phyloP scores from a whole-genome alignment of 2,888 invertebrate species.

The Drosophila paramelanica region DNA sequence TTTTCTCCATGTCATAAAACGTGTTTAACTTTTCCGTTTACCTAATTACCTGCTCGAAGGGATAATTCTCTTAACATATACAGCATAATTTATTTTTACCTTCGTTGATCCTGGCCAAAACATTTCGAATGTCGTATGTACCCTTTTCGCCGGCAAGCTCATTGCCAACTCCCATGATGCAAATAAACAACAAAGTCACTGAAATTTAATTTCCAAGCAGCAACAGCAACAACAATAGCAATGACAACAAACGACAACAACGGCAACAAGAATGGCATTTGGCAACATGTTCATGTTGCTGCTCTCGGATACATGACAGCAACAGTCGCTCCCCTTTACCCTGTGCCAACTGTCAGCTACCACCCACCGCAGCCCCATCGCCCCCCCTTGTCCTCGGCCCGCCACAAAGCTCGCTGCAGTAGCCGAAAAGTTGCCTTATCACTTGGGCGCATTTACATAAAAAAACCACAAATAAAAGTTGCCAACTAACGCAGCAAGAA shows the following conservation, averaged over 20 bases:
- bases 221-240: conserved; percentile 42
- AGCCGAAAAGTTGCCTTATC: conserved; percentile 80
- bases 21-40: conserved; percentile 3
- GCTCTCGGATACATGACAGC: conserved; percentile 73
- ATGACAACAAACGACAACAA: conserved; percentile 31
- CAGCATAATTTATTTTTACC: not conserved
- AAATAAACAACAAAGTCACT: conserved; percentile 81
- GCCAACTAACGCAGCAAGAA: conserved; percentile 77
- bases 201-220: conserved; percentile 74
- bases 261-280: conserved; percentile 60
- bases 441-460: conserved; percentile 81
- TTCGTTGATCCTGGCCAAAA: conserved; percentile 17
- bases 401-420: conserved; percentile 50
- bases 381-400: not conserved
- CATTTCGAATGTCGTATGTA: conserved; percentile 55
- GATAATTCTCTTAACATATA: not conserved
- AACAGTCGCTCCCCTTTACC: conserved; percentile 51
- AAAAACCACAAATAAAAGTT: conserved; percentile 82
- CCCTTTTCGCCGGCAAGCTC: conserved; percentile 45
- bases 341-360: conserved; percentile 3
- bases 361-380: not conserved
- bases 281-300: conserved; percentile 80
- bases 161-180: conserved; percentile 48
- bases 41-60: not conserved
- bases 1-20: not conserved